Evolutionary conservation across 2,797 vertebrate genomes (phyloP).

Genomic region (Valencia hispanica): DNA sequence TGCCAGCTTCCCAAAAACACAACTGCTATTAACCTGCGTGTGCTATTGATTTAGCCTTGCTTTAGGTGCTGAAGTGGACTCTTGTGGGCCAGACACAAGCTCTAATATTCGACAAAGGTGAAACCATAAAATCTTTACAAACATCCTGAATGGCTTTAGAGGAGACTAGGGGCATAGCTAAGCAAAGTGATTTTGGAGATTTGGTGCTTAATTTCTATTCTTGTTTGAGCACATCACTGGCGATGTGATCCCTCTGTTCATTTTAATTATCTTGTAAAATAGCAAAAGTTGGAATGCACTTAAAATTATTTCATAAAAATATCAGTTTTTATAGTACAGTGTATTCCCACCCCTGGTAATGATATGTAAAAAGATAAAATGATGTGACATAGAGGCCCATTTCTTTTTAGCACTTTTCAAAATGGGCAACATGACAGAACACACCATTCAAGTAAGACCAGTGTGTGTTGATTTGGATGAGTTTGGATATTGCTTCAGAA

Average conservation of each 20-base stretch:
- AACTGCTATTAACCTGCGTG: slow-evolving; percentile 82
- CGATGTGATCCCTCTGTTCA: neutral
- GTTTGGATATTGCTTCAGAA: neutral
- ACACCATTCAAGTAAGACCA: neutral
- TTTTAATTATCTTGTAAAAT: neutral
- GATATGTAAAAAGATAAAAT: neutral
- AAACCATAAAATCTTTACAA: slow-evolving; percentile 15
- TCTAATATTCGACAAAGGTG: slow-evolving; percentile 21
- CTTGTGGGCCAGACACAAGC: slow-evolving; percentile 15
- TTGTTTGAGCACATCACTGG: neutral
- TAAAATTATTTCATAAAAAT: neutral
- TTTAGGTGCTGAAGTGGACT: slow-evolving; percentile 72
- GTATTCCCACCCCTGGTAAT: neutral
- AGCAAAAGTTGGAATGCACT: neutral
- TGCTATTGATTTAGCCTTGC: slow-evolving; percentile 81
- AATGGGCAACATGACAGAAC: neutral
- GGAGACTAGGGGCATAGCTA: neutral
- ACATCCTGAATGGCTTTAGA: neutral
- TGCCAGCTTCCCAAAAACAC: slow-evolving; percentile 83
- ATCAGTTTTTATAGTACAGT: no score
- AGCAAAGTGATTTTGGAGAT: neutral
- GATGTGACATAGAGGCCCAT: neutral
- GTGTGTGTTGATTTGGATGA: neutral
- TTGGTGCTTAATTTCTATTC: neutral
- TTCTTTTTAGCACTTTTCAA: neutral